These are phyloP conservation scores for Leptonema lineaticorne DNA, from an alignment of 1,140 invertebrate species.

Conservation along the genomic window DNA sequence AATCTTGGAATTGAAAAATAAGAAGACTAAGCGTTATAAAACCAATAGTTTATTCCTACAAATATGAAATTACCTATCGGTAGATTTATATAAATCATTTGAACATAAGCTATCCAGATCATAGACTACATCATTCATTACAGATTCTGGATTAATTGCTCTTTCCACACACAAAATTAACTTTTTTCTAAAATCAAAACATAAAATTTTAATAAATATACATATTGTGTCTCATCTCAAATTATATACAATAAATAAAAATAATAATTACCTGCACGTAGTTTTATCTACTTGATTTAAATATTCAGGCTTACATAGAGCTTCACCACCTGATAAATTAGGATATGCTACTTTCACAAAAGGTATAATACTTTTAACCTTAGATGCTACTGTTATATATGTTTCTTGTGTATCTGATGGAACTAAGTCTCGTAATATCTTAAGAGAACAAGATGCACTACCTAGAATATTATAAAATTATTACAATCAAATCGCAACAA, in stretches of 20 bases:
- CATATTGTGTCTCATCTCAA: not conserved
- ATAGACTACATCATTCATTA: constrained; percentile 70
- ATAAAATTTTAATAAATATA: not conserved
- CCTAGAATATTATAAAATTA: constrained; percentile 33
- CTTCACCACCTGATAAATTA: constrained; percentile 63
- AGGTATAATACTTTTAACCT: constrained; percentile 63
- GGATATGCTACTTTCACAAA: constrained; percentile 79
- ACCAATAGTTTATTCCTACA: constrained; percentile 23
- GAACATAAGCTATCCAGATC: constrained; percentile 66
- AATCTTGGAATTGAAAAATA: not conserved
- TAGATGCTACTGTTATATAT: constrained; percentile 44
- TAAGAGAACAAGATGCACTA: constrained; percentile 28
- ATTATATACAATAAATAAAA: not conserved
- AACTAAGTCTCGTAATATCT: constrained; percentile 33
- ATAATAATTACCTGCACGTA: constrained; percentile 56
- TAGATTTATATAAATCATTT: constrained; percentile 36
- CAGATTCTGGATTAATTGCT: constrained; percentile 58
- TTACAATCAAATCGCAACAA: too few relatives aligned
- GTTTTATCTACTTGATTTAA: constrained; percentile 64
- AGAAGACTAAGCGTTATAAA: constrained; percentile 11
- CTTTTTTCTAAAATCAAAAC: constrained; percentile 53
- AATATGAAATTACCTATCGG: constrained; percentile 29
- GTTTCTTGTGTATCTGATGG: constrained; percentile 13
- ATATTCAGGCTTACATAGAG: constrained; percentile 58
- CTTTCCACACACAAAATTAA: constrained; percentile 62